Evolutionary conservation across 2,113 vertebrate species (phyloP).

Genomic region (Pterophyllum scalare): DNA sequence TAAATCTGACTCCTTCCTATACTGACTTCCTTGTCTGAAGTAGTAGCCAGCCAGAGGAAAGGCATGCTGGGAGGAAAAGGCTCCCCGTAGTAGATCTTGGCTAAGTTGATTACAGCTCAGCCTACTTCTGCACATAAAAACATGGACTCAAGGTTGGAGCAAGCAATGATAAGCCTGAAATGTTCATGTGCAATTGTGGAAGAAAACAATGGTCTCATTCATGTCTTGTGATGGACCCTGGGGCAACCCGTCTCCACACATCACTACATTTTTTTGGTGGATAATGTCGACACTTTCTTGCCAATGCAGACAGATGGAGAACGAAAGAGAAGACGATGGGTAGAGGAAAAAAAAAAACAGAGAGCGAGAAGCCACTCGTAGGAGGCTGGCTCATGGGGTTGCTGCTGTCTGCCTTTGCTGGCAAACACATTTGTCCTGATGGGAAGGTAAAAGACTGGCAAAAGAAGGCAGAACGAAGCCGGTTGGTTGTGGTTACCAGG

Average conservation of each 20-base stretch:
- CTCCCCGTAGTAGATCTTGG: constrained; percentile 43
- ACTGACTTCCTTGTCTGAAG: constrained; percentile 35
- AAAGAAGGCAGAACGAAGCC: constrained; percentile 16
- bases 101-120: constrained; percentile 24
- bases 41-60: constrained; percentile 48
- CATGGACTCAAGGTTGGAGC: not conserved
- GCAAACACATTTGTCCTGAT: constrained; percentile 44
- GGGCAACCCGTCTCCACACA: constrained; percentile 17
- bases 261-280: constrained; percentile 16
- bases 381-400: constrained; percentile 57
- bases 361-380: constrained; percentile 13
- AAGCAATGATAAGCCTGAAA: constrained; percentile 27
- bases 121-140: not conserved
- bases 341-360: constrained; percentile 10
- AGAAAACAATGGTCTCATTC: not conserved
- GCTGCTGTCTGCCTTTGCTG: constrained; percentile 61
- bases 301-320: constrained; percentile 63
- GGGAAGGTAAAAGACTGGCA: constrained; percentile 43
- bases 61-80: constrained; percentile 52
- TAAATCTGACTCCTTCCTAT: constrained; percentile 45
- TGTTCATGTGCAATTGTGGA: not conserved
- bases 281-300: constrained; percentile 31
- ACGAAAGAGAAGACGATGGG: constrained; percentile 6
- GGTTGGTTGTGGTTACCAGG: constrained; percentile 48
- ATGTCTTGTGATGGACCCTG: constrained; percentile 1